Evolutionary conservation across 2,797 vertebrate genomes (phyloP).

Genomic region (Acanthiza pusilla): DNA sequence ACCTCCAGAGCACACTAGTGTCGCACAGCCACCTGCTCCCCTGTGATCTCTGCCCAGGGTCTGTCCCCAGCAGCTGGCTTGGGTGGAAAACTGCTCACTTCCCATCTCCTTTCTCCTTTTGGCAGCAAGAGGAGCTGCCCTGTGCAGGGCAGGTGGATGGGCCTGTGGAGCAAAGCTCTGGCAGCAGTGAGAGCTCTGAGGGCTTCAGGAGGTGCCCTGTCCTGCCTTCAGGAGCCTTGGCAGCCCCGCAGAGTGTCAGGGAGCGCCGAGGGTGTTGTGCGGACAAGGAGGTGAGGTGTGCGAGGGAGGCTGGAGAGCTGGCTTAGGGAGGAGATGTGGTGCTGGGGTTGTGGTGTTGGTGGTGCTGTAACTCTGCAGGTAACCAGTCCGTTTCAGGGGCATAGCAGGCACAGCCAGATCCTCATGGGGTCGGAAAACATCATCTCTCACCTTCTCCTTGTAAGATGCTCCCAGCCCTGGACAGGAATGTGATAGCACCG

Average conservation of each 20-base stretch:
- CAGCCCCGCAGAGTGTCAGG: fast-evolving
- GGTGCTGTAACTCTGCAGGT: fast-evolving
- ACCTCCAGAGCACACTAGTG: neutral
- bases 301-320: neutral
- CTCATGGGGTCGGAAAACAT: fast-evolving
- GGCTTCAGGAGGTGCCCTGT: neutral
- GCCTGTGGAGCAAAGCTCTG: neutral
- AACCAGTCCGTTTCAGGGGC: neutral
- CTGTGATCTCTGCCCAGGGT: neutral
- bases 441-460: neutral
- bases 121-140: fast-evolving
- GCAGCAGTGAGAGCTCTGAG: neutral
- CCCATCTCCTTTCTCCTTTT: neutral
- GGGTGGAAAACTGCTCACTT: neutral
- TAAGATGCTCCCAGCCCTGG: neutral
- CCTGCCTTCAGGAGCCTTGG: neutral
- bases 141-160: neutral
- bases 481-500: neutral
- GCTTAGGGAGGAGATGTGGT: neutral
- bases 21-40: neutral
- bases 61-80: neutral
- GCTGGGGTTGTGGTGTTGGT: neutral
- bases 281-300: neutral
- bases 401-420: fast-evolving
- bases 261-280: neutral